Percentiles rank a stretch among this genome's conserved stretches.
These are phyloP conservation scores for Hippopotamyrus pictus DNA, from an alignment of 2,797 vertebrate genomes.

Conservation along the genomic window DNA sequence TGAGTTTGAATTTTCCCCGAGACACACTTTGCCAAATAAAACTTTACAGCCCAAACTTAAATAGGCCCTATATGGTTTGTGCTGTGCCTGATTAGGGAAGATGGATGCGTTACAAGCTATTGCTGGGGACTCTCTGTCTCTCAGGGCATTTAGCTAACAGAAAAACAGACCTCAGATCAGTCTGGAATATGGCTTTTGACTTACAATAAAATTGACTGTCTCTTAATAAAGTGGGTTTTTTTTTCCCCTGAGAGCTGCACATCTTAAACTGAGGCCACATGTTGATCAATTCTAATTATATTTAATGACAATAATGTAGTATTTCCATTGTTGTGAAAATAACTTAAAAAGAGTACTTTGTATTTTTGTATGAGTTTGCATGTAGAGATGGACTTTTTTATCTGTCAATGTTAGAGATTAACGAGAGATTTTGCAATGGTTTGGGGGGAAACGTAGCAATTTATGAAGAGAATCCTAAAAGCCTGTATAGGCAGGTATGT, in stretches of 20 bases:
- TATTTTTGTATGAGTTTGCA: not conserved
- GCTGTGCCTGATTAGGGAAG: not conserved
- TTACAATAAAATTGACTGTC: not conserved
- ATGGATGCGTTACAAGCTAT: not conserved
- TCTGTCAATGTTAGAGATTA: not conserved
- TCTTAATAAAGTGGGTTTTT: not conserved
- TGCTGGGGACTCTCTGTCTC: not conserved
- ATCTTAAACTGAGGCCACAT: not conserved
- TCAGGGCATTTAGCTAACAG: not conserved
- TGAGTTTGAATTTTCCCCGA: slow-evolving; percentile 22
- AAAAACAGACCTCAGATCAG: slow-evolving; percentile 1
- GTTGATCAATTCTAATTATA: not conserved
- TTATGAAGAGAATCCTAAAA: not conserved
- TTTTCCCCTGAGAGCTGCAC: not conserved
- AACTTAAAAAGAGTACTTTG: not conserved
- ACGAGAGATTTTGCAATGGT: not conserved
- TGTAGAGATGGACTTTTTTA: not conserved
- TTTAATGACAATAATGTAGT: not conserved
- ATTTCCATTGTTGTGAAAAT: not conserved
- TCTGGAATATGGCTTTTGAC: not conserved
- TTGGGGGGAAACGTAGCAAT: not conserved
- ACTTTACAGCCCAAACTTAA: slow-evolving; percentile 26
- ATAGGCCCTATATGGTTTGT: slow-evolving; percentile 15
- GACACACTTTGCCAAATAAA: slow-evolving; percentile 22
- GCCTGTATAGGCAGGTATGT: not conserved